Evolutionary conservation across 2,888 invertebrate genomes (phyloP).

Genomic region (Argyresthia goedartella): DNA sequence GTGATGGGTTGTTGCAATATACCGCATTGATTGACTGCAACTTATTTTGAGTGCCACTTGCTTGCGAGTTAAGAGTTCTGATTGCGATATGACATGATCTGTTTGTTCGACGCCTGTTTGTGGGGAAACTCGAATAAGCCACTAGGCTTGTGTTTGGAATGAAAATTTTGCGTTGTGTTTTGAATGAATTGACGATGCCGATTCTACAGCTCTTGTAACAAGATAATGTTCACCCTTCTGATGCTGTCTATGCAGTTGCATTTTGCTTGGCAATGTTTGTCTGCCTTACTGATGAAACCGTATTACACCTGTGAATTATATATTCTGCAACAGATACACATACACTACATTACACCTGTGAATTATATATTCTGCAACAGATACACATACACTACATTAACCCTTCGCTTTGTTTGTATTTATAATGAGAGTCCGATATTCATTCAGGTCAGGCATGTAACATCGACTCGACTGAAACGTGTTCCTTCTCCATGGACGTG

Average conservation of each 20-base stretch:
- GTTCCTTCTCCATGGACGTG: neutral
- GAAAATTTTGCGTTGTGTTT: neutral
- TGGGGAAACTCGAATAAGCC: neutral
- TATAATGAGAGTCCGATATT: conserved; percentile 24
- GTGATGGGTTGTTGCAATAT: conserved; percentile 36
- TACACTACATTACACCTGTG: conserved; percentile 25
- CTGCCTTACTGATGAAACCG: conserved; percentile 67
- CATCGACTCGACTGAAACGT: conserved; percentile 46
- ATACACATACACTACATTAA: conserved; percentile 18
- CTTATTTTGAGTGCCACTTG: neutral
- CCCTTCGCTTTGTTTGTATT: conserved; percentile 50
- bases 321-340: conserved; percentile 20
- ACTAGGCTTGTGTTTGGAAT: neutral
- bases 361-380: conserved; percentile 16
- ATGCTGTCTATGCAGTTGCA: conserved; percentile 7
- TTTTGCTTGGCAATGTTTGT: conserved; percentile 49
- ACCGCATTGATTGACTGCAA: neutral
- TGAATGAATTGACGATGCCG: neutral
- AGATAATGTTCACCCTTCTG: neutral
- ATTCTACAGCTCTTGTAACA: neutral
- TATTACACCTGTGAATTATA: conserved; percentile 10
- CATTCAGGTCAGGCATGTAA: conserved; percentile 52
- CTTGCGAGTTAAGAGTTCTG: neutral
- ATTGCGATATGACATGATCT: neutral
- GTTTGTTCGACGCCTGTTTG: neutral